These are phyloP conservation scores for Mesorhabditis belari DNA, from an alignment of 2,888 invertebrate species.

Conservation along the genomic window DNA sequence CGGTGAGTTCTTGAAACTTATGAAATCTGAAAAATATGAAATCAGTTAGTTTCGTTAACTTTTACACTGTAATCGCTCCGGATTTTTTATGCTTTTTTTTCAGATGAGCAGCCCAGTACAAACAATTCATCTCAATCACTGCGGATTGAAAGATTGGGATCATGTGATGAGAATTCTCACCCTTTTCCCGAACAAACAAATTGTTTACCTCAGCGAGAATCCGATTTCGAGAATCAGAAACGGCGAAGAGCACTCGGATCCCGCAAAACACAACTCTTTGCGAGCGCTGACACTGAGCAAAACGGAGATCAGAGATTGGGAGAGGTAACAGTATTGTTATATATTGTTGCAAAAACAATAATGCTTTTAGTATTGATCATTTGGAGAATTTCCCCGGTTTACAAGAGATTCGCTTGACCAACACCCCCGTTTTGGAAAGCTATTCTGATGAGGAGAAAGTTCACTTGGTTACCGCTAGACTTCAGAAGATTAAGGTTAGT, in stretches of 20 bases:
- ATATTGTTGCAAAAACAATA: too few species aligned
- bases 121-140: conserved; percentile 4
- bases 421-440: conserved; percentile 61
- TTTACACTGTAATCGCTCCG: too few species aligned
- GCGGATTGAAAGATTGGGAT: conserved; percentile 25
- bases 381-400: conserved; percentile 78
- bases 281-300: conserved; percentile 11
- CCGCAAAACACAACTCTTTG: not conserved
- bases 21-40: too few species aligned
- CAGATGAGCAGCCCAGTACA: not conserved
- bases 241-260: not conserved
- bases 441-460: conserved; percentile 15
- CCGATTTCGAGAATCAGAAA: conserved; percentile 21
- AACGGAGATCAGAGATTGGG: conserved; percentile 9
- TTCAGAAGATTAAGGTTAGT: conserved; percentile 38
- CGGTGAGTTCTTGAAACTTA: not conserved
- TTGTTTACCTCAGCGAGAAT: conserved; percentile 63
- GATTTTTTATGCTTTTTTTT: too few species aligned
- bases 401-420: conserved; percentile 75
- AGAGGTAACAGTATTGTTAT: not conserved
- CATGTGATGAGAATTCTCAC: conserved; percentile 24
- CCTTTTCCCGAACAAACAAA: conserved; percentile 28
- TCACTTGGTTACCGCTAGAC: not conserved
- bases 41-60: too few species aligned
- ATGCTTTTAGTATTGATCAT: conserved; percentile 68